Evolutionary conservation across 2,888 invertebrate species (phyloP), one percentile per base, ranked within the genome.

Genomic region (Platynereis dumerilii): DNA sequence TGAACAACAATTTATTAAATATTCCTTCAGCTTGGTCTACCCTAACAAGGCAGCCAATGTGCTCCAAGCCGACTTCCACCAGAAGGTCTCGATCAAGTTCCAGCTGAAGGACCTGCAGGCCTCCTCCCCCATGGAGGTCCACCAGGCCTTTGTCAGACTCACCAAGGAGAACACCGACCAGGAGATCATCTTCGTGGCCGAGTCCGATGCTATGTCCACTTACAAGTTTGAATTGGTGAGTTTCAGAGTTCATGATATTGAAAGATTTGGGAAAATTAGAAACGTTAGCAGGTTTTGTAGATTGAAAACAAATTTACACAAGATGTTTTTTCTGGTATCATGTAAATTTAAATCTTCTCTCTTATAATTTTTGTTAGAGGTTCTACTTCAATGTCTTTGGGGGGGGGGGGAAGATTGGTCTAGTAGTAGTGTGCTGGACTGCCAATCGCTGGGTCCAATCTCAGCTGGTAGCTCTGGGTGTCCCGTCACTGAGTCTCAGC

Each of bases 121-220:
- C 3, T 80, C 87, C 72, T 89, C 91, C 79, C 84, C 91, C 0
- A 89, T 94, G 79, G 85, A 88, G 44, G 91, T 85, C 59, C 87
- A 87, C 70, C 87, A 81, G 75, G 76, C 82, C 3, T 84, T 84
- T 74, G 77, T 84, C 48, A 74, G 80, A 48, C 72, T 84, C 62
- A 82, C 83, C 64, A 89, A 91, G 74, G 85, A 86, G 20, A 77
- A 81, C 58, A 87, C 87, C 0, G 86, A 88, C n/a, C 89, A 90
- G 68, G 98, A 98, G 86, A 92, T 95, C 58, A 90, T 96, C 76
- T 97, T 94, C 83, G 92, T 98, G 2, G 94, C 96, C 0, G 96
- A 97, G 81, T 90, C 91, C 2, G 96, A 96, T 80, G 70, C 78
- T 68, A 64, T 76, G 62, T 80, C 79, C 20, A 74, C 72, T 28